phyloP scores from a whole-genome alignment of 2,797 vertebrate species.

The Pipistrellus pygmaeus region DNA sequence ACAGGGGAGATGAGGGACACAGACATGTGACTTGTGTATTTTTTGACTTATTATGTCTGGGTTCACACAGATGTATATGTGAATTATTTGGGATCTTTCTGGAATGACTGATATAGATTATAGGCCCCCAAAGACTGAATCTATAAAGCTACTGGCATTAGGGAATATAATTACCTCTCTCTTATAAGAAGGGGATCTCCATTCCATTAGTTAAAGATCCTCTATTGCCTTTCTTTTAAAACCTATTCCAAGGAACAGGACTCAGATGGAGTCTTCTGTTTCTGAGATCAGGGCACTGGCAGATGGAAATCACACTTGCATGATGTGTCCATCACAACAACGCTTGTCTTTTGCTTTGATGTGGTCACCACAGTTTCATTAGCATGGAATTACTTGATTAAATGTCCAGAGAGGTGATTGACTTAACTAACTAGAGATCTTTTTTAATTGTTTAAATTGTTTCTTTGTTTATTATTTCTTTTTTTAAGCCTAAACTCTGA shows the following conservation, averaged over 20 bases:
- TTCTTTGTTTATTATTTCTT: neutral
- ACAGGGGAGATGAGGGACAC: slow-evolving; percentile 1
- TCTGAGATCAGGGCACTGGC: slow-evolving; percentile 52
- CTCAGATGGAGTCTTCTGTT: slow-evolving; percentile 58
- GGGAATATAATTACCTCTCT: slow-evolving; percentile 79
- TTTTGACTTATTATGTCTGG: slow-evolving; percentile 73
- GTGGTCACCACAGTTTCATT: slow-evolving; percentile 79
- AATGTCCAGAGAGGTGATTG: slow-evolving; percentile 72
- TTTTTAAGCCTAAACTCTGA: slow-evolving; percentile 52
- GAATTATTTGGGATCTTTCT: slow-evolving; percentile 73
- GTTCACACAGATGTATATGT: slow-evolving; percentile 72
- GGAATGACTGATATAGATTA: slow-evolving; percentile 17
- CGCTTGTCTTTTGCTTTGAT: slow-evolving; percentile 74
- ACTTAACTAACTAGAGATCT: slow-evolving; percentile 61
- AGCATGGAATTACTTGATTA: slow-evolving; percentile 80
- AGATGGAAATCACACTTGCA: slow-evolving; percentile 69
- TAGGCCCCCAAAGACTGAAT: slow-evolving; percentile 81
- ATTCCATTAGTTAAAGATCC: slow-evolving; percentile 82
- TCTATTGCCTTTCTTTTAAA: slow-evolving; percentile 62
- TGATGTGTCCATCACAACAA: slow-evolving; percentile 73
- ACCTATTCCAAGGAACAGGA: slow-evolving; percentile 54
- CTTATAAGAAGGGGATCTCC: slow-evolving; percentile 71
- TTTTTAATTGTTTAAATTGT: neutral
- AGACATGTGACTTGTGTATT: neutral
- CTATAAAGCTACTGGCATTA: slow-evolving; percentile 79